phyloP scores from a whole-genome alignment of 2,888 invertebrate genomes.

The Taenaris catops region DNA sequence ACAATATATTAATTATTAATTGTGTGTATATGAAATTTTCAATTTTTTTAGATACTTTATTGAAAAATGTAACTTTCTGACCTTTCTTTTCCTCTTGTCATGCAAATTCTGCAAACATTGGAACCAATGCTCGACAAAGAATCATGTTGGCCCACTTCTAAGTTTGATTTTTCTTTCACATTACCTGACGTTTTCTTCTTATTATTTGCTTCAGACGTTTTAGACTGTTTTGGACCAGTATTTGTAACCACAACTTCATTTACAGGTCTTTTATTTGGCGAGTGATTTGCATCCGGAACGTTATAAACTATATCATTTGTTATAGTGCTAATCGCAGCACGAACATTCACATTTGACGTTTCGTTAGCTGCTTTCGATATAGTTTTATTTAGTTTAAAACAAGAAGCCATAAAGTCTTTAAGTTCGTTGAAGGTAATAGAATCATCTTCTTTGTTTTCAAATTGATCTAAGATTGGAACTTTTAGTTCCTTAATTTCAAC shows the following conservation, averaged over 20 bases:
- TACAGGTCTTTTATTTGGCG: constrained; percentile 24
- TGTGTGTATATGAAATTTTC: too few relatives aligned
- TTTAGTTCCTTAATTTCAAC: constrained; percentile 39
- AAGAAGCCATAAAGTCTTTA: constrained; percentile 60
- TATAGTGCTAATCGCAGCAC: constrained; percentile 30
- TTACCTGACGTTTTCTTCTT: constrained; percentile 55
- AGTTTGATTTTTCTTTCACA: constrained; percentile 53
- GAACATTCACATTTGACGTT: constrained; percentile 36
- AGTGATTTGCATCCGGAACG: constrained; percentile 34
- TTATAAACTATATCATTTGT: constrained; percentile 32
- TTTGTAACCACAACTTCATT: constrained; percentile 50
- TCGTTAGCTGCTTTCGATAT: constrained; percentile 32
- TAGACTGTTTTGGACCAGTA: constrained; percentile 42
- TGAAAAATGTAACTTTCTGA: constrained; percentile 25
- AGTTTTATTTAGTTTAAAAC: constrained; percentile 54
- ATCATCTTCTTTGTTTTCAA: constrained; percentile 32
- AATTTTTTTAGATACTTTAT: too few relatives aligned
- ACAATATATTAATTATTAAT: too few relatives aligned
- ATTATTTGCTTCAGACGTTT: constrained; percentile 36
- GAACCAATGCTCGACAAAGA: constrained; percentile 77
- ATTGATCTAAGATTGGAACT: constrained; percentile 39
- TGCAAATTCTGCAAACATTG: constrained; percentile 84
- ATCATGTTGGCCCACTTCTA: constrained; percentile 49
- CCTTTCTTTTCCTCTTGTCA: constrained; percentile 71
- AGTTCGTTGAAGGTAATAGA: constrained; percentile 50